Base-by-base conservation (phyloP, 1,140 invertebrate species). In the Octopus bimaculoides region DNA sequence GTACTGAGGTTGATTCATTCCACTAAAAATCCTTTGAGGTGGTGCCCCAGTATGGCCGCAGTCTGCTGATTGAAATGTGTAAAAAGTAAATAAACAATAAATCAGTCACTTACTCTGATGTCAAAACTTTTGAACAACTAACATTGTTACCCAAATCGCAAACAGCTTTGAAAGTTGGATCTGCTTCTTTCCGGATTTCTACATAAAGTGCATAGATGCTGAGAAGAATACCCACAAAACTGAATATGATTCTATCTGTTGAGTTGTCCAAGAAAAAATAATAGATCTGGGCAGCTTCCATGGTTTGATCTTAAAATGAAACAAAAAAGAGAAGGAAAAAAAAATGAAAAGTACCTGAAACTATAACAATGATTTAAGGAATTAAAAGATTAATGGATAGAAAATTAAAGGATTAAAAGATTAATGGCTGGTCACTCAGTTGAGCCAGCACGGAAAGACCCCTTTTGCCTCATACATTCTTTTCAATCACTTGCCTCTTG, bases 141-240 rank as follows among this genome's bases (percentile, higher is more conserved):
- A 95, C 92, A 81, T 93, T 90, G 79, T 95, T 93, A 78, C 91
- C 93, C 77, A 97, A 93, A 90, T 97, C 96, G 88, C 96, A 96
- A 82, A 94, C 87, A 0, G 96, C 94, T 78, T 91, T 91, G 86
- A 96, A 96, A 17, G 91, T 91, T 4, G 92, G 88, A 84, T 95
- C 90, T 8, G 91, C 85, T 83, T 94, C 93, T 61, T 93, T 92
- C 9, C 91, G 89, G 77, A 92, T 89, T 90, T 96, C 94, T 8
- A 96, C 93, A 78, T 93, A 90, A 73, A 94, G 92, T 0, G 94
- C 92, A 83, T 96, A 97, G 54, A 92, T 91, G 0, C 94, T 95
- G 14, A 96, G 83, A 52, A 91, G 84, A 14, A 96, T 87, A 5
- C 95, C 95, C 61, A 93, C 61, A 4, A 94, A 69, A 84, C 93